Conservation (phyloP, 37 sponge, comb jelly and placozoan species). For the Theonella swinhoei region DNA sequence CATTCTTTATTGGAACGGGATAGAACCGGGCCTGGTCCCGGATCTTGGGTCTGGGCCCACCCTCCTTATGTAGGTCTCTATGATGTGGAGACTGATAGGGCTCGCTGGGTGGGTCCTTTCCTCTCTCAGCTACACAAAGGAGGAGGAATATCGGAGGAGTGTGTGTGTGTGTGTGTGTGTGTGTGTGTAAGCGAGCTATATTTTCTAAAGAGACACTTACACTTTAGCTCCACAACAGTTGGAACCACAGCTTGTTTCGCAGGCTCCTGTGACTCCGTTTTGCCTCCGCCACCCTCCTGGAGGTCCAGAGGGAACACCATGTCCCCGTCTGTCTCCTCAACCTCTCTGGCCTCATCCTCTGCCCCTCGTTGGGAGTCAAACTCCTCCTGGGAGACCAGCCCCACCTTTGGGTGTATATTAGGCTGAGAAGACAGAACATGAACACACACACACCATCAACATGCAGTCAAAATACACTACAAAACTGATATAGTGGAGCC, state of each 20-base stretch:
- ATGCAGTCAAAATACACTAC: no score
- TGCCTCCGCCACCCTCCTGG: conserved; percentile 12
- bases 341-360: background rate
- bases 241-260: no score
- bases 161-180: no score
- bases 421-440: background rate
- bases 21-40: conserved; percentile 73
- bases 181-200: no score
- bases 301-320: conserved; percentile 29
- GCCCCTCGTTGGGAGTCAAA: conserved; percentile 70
- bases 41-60: background rate
- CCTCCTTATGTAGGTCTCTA: background rate
- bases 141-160: no score
- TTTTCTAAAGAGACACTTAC: no score
- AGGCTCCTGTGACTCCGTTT: background rate
- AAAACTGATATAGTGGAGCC: no score
- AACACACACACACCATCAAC: no score
- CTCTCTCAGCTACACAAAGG: no score
- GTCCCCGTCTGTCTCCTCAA: conserved; percentile 34
- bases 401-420: conserved; percentile 55
- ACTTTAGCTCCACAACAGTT: no score
- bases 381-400: conserved; percentile 70
- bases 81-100: background rate
- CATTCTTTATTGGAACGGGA: conserved; percentile 72
- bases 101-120: background rate